A percentile compares a stretch with the other conserved stretches of the same genome.
These are phyloP conservation scores for Eupithecia pulchellata DNA, from an alignment of 2,888 invertebrate genomes.

Conservation along the genomic window DNA sequence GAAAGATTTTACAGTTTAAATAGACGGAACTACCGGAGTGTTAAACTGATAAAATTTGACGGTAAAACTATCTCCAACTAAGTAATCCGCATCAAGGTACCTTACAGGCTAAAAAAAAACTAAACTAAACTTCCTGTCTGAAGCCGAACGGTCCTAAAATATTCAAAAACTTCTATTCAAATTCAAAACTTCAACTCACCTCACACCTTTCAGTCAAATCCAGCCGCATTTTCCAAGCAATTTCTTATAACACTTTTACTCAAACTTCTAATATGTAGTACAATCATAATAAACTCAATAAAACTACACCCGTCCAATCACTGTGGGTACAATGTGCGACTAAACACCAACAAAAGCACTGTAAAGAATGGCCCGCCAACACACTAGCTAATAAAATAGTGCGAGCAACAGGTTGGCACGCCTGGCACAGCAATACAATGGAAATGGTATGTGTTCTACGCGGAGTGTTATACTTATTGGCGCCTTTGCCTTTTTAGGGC, in stretches of 20 bases:
- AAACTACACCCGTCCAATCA: constrained; percentile 70
- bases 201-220: constrained; percentile 15
- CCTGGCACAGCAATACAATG: constrained; percentile 72
- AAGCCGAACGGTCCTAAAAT: no score
- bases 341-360: constrained; percentile 81
- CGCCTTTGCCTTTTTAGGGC: constrained; percentile 31
- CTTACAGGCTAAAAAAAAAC: no score
- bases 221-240: constrained; percentile 12
- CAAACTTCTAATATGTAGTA: background rate
- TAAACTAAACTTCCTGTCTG: background rate
- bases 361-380: constrained; percentile 83
- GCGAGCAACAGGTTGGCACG: constrained; percentile 79
- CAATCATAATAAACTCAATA: background rate
- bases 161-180: background rate
- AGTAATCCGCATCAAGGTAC: no score
- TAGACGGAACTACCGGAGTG: background rate
- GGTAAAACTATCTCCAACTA: background rate
- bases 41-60: background rate
- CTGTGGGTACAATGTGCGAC: constrained; percentile 71
- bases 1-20: background rate
- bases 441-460: constrained; percentile 56
- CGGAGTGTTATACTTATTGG: constrained; percentile 37
- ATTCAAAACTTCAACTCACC: constrained; percentile 4
- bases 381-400: constrained; percentile 84
- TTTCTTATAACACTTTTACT: background rate